Conservation (phyloP, 2,888 invertebrate species). For the Bursaphelenchus okinawaensis region DNA sequence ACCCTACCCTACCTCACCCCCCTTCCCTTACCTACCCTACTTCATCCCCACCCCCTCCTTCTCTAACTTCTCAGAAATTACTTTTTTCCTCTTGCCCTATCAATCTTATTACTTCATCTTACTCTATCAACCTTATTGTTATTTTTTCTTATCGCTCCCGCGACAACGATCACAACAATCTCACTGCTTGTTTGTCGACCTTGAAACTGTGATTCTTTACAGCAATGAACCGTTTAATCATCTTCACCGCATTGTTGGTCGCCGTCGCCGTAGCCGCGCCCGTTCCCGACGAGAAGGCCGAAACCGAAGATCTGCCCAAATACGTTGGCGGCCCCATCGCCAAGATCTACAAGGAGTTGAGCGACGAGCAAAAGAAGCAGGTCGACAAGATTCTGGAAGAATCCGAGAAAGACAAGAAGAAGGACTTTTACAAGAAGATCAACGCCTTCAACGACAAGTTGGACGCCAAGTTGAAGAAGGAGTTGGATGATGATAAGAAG, state of each 20-base stretch:
- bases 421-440: not conserved
- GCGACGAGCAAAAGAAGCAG: not conserved
- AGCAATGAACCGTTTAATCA: not conserved
- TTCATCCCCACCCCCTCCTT: too few relatives aligned
- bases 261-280: not conserved
- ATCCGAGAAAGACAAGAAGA: not conserved
- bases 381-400: not conserved
- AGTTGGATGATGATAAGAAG: not conserved
- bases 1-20: too few relatives aligned
- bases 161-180: too few relatives aligned
- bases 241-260: not conserved
- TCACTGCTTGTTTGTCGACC: too few relatives aligned
- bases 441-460: not conserved
- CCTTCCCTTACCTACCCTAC: too few relatives aligned
- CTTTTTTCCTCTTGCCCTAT: not conserved
- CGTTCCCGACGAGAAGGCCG: not conserved
- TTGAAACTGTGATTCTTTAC: too few relatives aligned
- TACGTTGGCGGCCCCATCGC: not conserved
- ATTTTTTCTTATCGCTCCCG: too few relatives aligned
- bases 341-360: not conserved
- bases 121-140: too few relatives aligned
- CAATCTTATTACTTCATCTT: too few relatives aligned
- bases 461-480: not conserved
- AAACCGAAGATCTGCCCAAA: not conserved
- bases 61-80: too few relatives aligned